These are phyloP conservation scores for Ischnus inquisitorius DNA, from an alignment of 2,888 invertebrate species.

Conservation along the genomic window DNA sequence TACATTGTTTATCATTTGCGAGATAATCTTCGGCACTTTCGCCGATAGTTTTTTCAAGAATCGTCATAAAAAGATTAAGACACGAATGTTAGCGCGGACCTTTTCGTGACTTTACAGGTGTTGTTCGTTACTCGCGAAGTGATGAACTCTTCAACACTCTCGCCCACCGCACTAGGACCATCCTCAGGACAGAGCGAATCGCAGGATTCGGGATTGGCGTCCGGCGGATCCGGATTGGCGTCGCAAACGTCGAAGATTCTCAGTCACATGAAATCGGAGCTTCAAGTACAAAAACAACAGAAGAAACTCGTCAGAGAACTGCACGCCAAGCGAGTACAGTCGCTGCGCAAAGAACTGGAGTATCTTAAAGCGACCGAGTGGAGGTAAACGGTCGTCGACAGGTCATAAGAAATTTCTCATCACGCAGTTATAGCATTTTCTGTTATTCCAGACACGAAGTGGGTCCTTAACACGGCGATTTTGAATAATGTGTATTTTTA, in stretches of 20 bases:
- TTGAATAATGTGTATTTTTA: no score
- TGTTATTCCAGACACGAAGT: no score
- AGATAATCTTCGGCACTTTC: not conserved
- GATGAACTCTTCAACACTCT: conserved; percentile 83
- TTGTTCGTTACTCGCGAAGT: conserved; percentile 58
- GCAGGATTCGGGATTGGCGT: conserved; percentile 80
- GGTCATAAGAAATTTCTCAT: conserved; percentile 49
- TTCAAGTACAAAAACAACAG: conserved; percentile 87
- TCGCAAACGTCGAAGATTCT: conserved; percentile 84
- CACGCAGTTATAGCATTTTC: conserved; percentile 53
- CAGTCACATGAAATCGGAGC: conserved; percentile 87
- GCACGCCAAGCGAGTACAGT: conserved; percentile 90
- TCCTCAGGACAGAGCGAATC: conserved; percentile 82
- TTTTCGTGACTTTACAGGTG: conserved; percentile 17
- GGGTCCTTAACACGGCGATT: no score
- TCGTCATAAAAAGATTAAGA: not conserved
- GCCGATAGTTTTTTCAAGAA: no score
- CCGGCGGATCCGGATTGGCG: conserved; percentile 66
- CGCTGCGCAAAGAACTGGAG: conserved; percentile 91
- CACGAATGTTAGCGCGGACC: not conserved
- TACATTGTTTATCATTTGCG: not conserved
- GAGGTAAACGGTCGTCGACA: conserved; percentile 89
- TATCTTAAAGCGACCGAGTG: conserved; percentile 93
- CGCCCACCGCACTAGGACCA: conserved; percentile 79
- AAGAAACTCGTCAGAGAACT: conserved; percentile 88